These are phyloP conservation scores for Urocolius indicus DNA, from an alignment of 2,113 vertebrate species.

Conservation along the genomic window DNA sequence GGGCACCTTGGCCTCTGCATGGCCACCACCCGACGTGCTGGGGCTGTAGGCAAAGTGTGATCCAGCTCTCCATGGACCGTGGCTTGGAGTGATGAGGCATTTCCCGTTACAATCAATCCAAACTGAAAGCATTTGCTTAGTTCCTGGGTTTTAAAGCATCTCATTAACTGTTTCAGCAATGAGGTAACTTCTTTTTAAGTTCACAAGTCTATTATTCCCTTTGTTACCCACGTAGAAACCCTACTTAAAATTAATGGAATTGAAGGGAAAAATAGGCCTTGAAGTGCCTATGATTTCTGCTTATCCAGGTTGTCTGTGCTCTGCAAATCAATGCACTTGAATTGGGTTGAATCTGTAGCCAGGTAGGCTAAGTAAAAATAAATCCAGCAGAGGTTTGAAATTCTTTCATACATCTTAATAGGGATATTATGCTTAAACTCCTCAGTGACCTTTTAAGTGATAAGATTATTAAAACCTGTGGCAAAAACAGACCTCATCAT, in stretches of 20 bases:
- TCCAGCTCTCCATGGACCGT: neutral
- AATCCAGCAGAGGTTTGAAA: neutral
- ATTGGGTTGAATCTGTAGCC: neutral
- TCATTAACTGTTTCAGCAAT: neutral
- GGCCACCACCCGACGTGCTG: neutral
- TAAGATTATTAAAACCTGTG: neutral
- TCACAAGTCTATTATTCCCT: neutral
- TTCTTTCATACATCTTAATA: constrained; percentile 19
- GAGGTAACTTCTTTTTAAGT: neutral
- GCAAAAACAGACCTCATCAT: neutral
- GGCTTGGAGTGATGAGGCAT: neutral
- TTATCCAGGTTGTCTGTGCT: neutral
- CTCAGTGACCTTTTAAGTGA: constrained; percentile 22
- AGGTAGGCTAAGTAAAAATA: neutral
- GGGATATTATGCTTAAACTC: neutral
- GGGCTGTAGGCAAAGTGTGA: neutral
- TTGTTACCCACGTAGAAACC: neutral
- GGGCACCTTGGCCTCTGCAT: neutral
- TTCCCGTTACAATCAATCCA: neutral
- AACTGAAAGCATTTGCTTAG: neutral
- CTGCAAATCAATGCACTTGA: neutral
- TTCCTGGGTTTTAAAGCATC: neutral
- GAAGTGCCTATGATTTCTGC: neutral
- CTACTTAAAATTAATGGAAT: neutral
- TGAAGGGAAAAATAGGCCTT: neutral